Base-by-base conservation (phyloP, 2,797 vertebrate genomes). In the Platalea minor region DNA sequence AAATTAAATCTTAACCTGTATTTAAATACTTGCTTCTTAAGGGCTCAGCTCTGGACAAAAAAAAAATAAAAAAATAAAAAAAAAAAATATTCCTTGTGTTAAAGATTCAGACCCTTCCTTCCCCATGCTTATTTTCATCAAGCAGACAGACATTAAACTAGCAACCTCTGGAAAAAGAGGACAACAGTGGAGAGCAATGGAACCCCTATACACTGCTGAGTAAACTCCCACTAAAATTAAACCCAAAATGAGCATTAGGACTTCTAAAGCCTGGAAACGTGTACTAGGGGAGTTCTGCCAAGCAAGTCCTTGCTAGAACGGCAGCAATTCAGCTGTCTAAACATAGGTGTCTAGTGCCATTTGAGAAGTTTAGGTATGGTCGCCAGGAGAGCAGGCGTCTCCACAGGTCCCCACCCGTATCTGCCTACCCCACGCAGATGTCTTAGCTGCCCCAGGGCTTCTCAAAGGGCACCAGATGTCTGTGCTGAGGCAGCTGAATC, bases 401-500 rank as follows among this genome's bases (percentile, higher is more conserved):
- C 19, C 26, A 39, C 8, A 35, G 21, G 21, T 65, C 25, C 41
- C 17, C 19, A 72, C 24, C 21, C 9, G 1, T 10, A 80, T 23
- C 59, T 88, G 35, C 33, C 59, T 79, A 17, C 23, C 17, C 23
- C 23, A 33, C 2, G 2, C 5, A 63, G 41, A 53, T 20, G 17
- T 24, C 37, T 33, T n/a, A 45, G 46, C 8, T 83, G 37, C 37
- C 17, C 25, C n/a, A 31, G 18, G n/a, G 31, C n/a, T 77, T 76
- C 80, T 83, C 54, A 59, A 56, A 91, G 35, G 14, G 46, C 60
- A 87, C 54, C 64, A 64, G 28, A 13, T 0, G 0, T 21, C 45
- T 43, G 33, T 46, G 67, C 39, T 85, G n/a, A 88, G 65, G 63
- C 50, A 91, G 50, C n/a, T 69, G 65, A 74, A 86, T 92, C 64